Percentiles rank a stretch among this genome's conserved stretches.
These are phyloP conservation scores for Diadophis punctatus DNA, from an alignment of 2,113 vertebrate genomes.

Conservation along the genomic window DNA sequence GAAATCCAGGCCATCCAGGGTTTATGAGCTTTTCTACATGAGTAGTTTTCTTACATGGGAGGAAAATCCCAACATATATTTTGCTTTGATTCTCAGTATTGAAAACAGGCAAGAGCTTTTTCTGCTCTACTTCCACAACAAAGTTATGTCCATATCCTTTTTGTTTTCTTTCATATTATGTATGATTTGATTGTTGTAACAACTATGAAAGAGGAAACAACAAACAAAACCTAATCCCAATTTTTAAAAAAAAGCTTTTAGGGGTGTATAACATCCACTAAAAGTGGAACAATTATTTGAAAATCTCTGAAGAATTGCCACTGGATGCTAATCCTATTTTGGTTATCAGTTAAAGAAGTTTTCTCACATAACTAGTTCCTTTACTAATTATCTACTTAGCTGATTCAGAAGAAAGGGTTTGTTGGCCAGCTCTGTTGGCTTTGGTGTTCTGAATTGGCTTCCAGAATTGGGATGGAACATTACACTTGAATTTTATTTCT, in stretches of 20 bases:
- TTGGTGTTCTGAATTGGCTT: background rate
- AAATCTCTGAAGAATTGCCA: background rate
- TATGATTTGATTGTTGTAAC: background rate
- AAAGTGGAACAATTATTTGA: background rate
- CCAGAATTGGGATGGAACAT: background rate
- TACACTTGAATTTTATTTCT: background rate
- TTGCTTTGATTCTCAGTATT: background rate
- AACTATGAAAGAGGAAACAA: background rate
- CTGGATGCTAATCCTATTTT: background rate
- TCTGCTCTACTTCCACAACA: background rate
- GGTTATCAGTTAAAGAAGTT: background rate
- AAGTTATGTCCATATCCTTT: background rate
- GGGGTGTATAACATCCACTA: background rate
- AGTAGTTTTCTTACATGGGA: background rate
- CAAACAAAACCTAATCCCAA: background rate
- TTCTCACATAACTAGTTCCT: background rate
- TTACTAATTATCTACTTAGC: background rate
- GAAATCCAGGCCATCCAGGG: background rate
- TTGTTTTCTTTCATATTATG: background rate
- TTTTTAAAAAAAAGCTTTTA: background rate
- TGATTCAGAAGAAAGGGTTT: background rate
- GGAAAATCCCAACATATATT: background rate
- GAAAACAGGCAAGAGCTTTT: background rate
- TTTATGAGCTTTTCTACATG: background rate
- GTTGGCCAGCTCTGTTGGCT: background rate